These are phyloP conservation scores for Haliaeetus leucogaster DNA, from an alignment of 2,113 vertebrate genomes.

Conservation along the genomic window DNA sequence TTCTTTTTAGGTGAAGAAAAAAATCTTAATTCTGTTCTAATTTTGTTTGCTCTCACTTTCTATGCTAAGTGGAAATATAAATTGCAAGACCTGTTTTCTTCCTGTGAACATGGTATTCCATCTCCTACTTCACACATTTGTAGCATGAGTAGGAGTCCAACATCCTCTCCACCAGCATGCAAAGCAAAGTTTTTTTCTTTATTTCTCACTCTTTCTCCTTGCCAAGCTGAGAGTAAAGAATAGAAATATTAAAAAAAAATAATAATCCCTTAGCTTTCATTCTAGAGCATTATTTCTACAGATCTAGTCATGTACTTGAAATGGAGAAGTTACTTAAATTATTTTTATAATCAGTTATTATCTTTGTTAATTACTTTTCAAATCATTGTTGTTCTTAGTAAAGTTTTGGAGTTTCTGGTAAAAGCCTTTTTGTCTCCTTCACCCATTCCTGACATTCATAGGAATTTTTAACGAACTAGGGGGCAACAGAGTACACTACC, in stretches of 20 bases:
- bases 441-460: not conserved
- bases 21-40: not conserved
- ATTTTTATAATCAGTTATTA: not conserved
- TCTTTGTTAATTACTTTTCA: not conserved
- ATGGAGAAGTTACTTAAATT: not conserved
- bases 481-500: not conserved
- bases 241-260: not conserved
- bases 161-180: not conserved
- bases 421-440: not conserved
- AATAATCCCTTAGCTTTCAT: not conserved
- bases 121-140: not conserved
- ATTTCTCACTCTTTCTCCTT: not conserved
- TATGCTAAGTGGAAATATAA: not conserved
- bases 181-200: not conserved
- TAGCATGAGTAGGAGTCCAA: accelerated
- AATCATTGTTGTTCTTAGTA: not conserved
- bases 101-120: not conserved
- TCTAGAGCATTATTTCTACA: not conserved
- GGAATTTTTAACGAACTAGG: not conserved
- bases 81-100: not conserved
- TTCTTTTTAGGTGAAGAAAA: not conserved
- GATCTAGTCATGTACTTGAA: not conserved
- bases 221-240: not conserved
- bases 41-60: not conserved
- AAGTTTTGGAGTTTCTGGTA: not conserved